Evolutionary conservation across 1,140 invertebrate genomes (phyloP), one percentile per base, ranked within the genome.

Genomic region (Hormaphis cornu): DNA sequence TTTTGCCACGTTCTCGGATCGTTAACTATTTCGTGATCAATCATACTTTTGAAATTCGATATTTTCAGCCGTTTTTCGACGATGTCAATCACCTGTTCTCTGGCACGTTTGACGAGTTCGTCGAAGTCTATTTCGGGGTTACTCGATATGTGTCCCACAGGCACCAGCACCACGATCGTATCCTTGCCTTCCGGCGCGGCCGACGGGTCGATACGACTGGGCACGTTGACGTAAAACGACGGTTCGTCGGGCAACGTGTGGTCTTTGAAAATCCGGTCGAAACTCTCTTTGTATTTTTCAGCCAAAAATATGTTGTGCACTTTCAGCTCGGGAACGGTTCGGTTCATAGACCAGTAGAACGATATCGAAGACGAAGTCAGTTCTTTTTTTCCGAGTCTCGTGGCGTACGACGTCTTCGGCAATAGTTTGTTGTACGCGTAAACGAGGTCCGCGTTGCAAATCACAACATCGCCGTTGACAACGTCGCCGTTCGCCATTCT

Each of bases 401-500:
- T 14, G 22, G 59, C 59, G n/a, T 63, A 63, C 2, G 24, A 20
- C 0, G 59, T 63, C 33, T 63, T 63, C 20, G 59, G 61, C n/a
- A 66, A 22, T 9, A 66, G 44, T 16, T 66, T 66, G 18, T 66
- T 66, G 44, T 66, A 66, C 28, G 61, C 61, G n/a, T 66, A 66
- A 16, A 66, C 6, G 12, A 66, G 44, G 35, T 66, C 61, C 9
- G 61, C 61, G 24, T 66, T 66, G 24, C 61, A 66, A 37, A 66
- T 66, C 7, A 66, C 61, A 33, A 66, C 50, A 7, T 66, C 61
- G 16, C 61, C 50, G 30, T 66, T 48, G 3, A 66, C 7, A 9
- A 66, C 44, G n/a, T 48, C 61, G 10, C 61, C 61, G 10, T 48
- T 66, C 16, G 2, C 7, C 14, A 66, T 5, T 48, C 50, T 66